Evolutionary conservation across 2,888 invertebrate genomes (phyloP).

Genomic region (Automeris io): DNA sequence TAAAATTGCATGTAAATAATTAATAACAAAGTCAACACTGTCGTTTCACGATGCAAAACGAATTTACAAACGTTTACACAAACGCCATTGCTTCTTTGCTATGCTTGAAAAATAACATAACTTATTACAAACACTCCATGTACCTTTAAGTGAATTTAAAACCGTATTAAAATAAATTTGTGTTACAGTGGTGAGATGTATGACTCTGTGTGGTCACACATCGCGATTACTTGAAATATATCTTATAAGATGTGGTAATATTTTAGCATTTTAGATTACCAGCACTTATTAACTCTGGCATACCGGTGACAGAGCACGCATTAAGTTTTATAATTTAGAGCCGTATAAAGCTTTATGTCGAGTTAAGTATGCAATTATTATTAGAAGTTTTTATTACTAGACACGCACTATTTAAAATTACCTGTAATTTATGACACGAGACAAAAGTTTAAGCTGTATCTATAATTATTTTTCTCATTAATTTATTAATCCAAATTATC

Average conservation of each 20-base stretch:
- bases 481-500: too few relatives aligned
- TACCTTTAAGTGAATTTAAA: too few relatives aligned
- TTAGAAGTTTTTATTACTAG: too few relatives aligned
- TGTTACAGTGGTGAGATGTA: conserved; percentile 18
- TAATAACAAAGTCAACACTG: conserved; percentile 25
- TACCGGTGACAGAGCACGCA: too few relatives aligned
- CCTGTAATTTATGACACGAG: too few relatives aligned
- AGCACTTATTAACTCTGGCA: not conserved
- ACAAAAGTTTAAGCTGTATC: too few relatives aligned
- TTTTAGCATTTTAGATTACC: not conserved
- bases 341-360: too few relatives aligned
- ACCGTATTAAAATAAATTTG: too few relatives aligned
- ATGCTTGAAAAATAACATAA: not conserved
- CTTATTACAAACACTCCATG: conserved; percentile 6
- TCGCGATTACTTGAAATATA: conserved; percentile 2
- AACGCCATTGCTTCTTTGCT: conserved; percentile 10
- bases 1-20: conserved; percentile 23
- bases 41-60: conserved; percentile 15
- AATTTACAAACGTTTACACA: not conserved
- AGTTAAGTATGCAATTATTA: too few relatives aligned
- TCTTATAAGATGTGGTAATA: not conserved
- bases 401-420: too few relatives aligned
- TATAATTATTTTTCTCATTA: too few relatives aligned
- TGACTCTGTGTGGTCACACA: conserved; percentile 21
- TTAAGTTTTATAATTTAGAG: too few relatives aligned